These are phyloP conservation scores for Delichon dasypus DNA, from an alignment of 2,797 vertebrate genomes.

Conservation along the genomic window DNA sequence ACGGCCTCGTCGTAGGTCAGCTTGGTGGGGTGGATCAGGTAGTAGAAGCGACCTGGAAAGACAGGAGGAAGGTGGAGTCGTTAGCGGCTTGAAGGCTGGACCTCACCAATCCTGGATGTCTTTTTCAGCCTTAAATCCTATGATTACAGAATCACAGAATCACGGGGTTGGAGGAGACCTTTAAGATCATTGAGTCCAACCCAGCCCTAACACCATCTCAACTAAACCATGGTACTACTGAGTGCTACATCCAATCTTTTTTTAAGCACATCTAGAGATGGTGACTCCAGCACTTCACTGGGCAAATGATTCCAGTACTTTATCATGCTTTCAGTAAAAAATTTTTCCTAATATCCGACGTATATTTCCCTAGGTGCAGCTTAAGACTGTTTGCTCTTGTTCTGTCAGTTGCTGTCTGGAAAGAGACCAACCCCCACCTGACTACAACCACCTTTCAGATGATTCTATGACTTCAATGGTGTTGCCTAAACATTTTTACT, in stretches of 20 bases:
- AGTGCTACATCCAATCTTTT: too few relatives aligned
- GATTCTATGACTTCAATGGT: neutral
- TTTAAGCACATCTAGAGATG: too few relatives aligned
- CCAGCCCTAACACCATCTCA: too few relatives aligned
- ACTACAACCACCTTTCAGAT: neutral
- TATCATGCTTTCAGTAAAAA: neutral
- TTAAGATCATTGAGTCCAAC: fast-evolving
- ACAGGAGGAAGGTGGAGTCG: neutral
- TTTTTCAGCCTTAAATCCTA: neutral
- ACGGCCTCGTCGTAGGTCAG: slow-evolving; percentile 89
- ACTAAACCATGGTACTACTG: fast-evolving
- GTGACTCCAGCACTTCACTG: fast-evolving
- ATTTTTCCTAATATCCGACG: neutral
- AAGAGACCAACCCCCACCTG: neutral
- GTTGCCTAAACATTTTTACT: neutral
- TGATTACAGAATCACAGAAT: neutral
- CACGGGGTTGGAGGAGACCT: neutral
- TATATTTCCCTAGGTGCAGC: fast-evolving
- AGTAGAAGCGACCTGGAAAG: slow-evolving; percentile 87
- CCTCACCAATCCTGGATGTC: fast-evolving
- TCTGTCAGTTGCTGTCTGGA: neutral
- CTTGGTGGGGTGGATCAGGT: slow-evolving; percentile 87
- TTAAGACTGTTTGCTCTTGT: neutral
- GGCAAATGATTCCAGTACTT: neutral
- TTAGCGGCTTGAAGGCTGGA: fast-evolving